Evolutionary conservation across 2,888 invertebrate genomes (phyloP).

Genomic region (Thymelicus sylvestris): DNA sequence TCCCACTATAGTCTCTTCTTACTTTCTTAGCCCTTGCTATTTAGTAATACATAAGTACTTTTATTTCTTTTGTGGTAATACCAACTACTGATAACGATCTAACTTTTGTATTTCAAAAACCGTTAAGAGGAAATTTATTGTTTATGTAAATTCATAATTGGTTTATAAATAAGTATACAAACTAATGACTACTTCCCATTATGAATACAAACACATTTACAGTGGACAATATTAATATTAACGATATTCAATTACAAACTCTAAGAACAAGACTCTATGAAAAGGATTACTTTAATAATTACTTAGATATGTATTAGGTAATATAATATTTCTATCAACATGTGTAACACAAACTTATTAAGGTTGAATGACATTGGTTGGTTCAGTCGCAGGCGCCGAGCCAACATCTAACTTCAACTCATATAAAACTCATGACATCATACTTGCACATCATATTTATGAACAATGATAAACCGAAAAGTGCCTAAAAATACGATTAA

Average conservation of each 20-base stretch:
- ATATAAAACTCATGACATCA: constrained; percentile 28
- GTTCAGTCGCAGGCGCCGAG: constrained; percentile 8
- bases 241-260: neutral
- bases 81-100: too few species aligned
- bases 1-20: too few species aligned
- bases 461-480: constrained; percentile 15
- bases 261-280: neutral
- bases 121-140: too few species aligned
- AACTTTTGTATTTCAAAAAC: too few species aligned
- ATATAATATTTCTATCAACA: neutral
- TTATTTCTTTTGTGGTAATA: too few species aligned
- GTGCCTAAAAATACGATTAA: constrained; percentile 10
- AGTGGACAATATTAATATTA: neutral
- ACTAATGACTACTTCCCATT: too few species aligned
- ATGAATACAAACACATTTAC: too few species aligned
- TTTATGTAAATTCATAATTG: too few species aligned
- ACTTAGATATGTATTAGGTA: neutral
- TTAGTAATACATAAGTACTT: too few species aligned
- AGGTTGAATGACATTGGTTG: constrained; percentile 27
- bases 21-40: too few species aligned
- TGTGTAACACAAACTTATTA: constrained; percentile 4
- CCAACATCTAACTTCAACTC: constrained; percentile 20
- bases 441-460: constrained; percentile 7
- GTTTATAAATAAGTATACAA: too few species aligned
- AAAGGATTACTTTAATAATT: neutral